Evolutionary conservation across 2,113 vertebrate genomes (phyloP), one percentile per base, ranked within the genome.

Genomic region (Platycercus adscitus): DNA sequence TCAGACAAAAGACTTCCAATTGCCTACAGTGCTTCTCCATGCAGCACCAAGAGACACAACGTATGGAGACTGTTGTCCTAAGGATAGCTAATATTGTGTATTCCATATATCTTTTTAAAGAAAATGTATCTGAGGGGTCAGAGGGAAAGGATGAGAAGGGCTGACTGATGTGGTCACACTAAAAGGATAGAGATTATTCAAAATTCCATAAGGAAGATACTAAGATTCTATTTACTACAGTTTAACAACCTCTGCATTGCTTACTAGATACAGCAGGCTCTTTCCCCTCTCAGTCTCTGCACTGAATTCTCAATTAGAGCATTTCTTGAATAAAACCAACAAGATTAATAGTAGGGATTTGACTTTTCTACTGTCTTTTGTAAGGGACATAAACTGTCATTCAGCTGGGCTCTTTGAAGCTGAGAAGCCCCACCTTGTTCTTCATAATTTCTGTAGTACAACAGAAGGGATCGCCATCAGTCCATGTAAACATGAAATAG

Each of bases 201-300:
- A 68, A 93, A 82, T 0, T 21, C 83, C 55, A 7, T 60, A 81
- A 28, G 29, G 55, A 89, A 63, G 19, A 87, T 91, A 47, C 17
- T 44, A 58, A 77, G 58, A 86, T 94, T 81, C 33, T 73, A 50
- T 79, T 96, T 76, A 89, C 71, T 82, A 46, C 55, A 92, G 46
- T 94, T 73, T 82, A 95, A 91, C 65, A 52, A 72, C n/a, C 69
- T 96, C 28, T 79, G 63, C 37, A 55, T 53, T 73, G 58, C 56
- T 84, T 24, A 33, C n/a, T 91, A 87, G 43, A 66, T 90, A 68
- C 23, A 90, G 84, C 69, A 53, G 35, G 33, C 24, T 35, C 58
- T 89, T 71, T 79, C 21, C 33, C 55, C 37, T 69, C 31, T 86
- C 17, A 47, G 41, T 65, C 33, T 69, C 33, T 76, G 26, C 17